phyloP scores from a whole-genome alignment of 92 coral and sea anemone genomes.

The Siderastrea siderea region DNA sequence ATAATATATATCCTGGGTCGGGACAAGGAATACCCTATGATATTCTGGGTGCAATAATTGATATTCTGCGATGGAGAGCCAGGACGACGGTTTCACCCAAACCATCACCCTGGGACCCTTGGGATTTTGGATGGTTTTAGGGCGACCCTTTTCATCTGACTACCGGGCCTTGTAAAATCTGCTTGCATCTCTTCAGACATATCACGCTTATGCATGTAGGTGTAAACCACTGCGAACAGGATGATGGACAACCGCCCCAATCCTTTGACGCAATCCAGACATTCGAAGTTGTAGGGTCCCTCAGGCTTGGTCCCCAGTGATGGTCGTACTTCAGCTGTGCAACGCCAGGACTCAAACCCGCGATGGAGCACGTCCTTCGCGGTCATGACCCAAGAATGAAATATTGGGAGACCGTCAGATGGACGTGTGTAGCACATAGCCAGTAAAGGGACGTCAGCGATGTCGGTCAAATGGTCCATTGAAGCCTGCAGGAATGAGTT shows the following conservation, averaged over 20 bases:
- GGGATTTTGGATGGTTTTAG: background rate
- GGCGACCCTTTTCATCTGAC: background rate
- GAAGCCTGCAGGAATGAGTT: too few relatives aligned
- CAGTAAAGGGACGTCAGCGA: too few relatives aligned
- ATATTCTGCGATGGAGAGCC: background rate
- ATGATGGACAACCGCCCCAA: background rate
- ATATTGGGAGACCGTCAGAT: background rate
- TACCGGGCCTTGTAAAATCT: background rate
- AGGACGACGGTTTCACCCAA: constrained; percentile 5
- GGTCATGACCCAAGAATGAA: background rate
- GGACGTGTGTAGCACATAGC: too few relatives aligned
- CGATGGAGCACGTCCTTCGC: background rate
- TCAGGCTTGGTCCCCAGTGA: background rate
- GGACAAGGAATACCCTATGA: background rate
- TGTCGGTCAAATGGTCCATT: too few relatives aligned
- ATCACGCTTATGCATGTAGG: background rate
- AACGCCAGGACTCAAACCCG: background rate
- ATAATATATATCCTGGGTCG: background rate
- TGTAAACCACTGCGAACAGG: background rate
- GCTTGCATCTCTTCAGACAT: background rate
- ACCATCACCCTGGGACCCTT: background rate
- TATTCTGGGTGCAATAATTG: background rate
- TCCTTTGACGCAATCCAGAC: background rate
- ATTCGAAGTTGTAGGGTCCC: background rate
- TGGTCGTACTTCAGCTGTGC: background rate